Percentiles rank a stretch among this genome's conserved stretches.
These are phyloP conservation scores for Homarus gammarus DNA, from an alignment of 2,888 invertebrate genomes.

Conservation along the genomic window DNA sequence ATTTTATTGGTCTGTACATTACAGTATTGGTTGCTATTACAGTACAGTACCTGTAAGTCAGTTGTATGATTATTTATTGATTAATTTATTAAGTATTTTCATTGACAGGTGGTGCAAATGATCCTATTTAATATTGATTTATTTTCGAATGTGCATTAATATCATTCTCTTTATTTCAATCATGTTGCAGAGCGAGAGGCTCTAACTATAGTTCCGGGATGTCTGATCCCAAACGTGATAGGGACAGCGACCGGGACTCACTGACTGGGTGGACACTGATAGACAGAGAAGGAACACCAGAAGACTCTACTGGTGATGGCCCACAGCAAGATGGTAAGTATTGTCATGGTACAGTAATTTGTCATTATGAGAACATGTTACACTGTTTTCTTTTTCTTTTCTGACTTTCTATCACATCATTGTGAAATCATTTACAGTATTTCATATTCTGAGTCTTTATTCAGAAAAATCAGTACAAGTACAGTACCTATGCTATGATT, in stretches of 20 bases:
- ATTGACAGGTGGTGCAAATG: not conserved
- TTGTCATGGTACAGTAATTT: too few species aligned
- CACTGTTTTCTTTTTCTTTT: too few species aligned
- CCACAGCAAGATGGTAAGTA: slow-evolving; percentile 41
- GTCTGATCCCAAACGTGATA: slow-evolving; percentile 62
- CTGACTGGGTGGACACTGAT: slow-evolving; percentile 70
- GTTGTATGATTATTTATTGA: not conserved
- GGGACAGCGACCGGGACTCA: slow-evolving; percentile 69
- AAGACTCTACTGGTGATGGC: slow-evolving; percentile 30
- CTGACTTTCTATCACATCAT: too few species aligned
- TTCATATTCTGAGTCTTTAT: too few species aligned
- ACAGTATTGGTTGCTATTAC: not conserved
- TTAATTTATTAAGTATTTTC: not conserved
- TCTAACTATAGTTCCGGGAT: slow-evolving; percentile 47
- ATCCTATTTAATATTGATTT: not conserved
- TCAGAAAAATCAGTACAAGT: too few species aligned
- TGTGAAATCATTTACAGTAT: not conserved
- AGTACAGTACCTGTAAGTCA: not conserved
- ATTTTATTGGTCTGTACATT: too few species aligned
- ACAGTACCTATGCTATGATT: too few species aligned
- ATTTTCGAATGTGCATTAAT: not conserved
- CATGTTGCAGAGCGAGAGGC: slow-evolving; percentile 52
- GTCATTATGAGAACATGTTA: too few species aligned
- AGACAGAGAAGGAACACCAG: slow-evolving; percentile 63
- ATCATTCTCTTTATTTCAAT: not conserved